Evolutionary conservation across 2,797 vertebrate genomes (phyloP), one percentile per base, ranked within the genome.

Genomic region (Stomatorhinus walkeri): DNA sequence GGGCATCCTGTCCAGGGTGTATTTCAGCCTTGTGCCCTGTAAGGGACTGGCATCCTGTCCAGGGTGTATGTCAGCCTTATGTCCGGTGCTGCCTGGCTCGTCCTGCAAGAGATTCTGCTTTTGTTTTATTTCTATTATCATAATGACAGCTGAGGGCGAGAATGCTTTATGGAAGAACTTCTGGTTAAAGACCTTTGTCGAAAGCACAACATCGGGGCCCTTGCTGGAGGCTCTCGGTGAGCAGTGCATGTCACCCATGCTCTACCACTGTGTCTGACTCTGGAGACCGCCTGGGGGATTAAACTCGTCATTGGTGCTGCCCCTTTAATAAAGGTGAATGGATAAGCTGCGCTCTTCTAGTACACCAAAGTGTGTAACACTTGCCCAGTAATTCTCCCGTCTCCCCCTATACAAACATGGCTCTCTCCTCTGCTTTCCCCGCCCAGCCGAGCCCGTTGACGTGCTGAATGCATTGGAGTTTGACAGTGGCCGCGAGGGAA

Each of bases 391-490:
- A 4, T 16, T 28, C 9, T 24, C 19, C 10, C 40, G 7, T 24
- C 2, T 61, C 7, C n/a, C 19, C 49, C 83, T 8, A 22, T 24
- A 85, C 24, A 22, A 14, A 85, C 48, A 4, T 87, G 89, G 14
- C 6, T 40, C 19, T n/a, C 76, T 81, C 32, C 88, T 87, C 19
- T 89, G 91, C 91, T 56, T 89, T 59, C 51, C 90, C 56, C 56
- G 9, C 56, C 91, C 95, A 98, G 97, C 95, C 93, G 96, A 97
- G 91, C 96, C 97, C 9, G 95, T 99, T 93, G 98, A 99, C 92
- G 97, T 99, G 93, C 95, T 99, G 89, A 97, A 97, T 96, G 96
- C 96, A 94, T 96, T 99, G 98, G 97, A 97, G 92, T 98, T 99
- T 96, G 96, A 97, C 93, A 99, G 94, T 94, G 96, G 94, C 94